phyloP scores from a whole-genome alignment of 2,888 invertebrate species.

The Stenichneumon culpator region DNA sequence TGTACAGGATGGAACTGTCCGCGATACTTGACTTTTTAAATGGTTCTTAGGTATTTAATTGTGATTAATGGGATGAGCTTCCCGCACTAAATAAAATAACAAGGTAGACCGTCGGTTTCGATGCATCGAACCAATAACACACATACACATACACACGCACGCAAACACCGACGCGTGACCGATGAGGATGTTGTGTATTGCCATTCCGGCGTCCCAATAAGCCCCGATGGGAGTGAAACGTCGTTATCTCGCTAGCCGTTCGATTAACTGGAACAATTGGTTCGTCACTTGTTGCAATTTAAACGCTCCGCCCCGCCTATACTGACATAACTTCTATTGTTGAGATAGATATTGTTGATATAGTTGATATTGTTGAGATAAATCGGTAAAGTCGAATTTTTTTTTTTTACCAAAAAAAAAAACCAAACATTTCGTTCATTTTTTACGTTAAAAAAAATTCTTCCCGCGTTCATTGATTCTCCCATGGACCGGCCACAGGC shows the following conservation, averaged over 20 bases:
- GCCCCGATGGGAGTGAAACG: slow-evolving; percentile 64
- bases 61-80: neutral
- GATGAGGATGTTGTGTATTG: slow-evolving; percentile 15
- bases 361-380: slow-evolving; percentile 73
- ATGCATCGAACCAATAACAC: slow-evolving; percentile 3
- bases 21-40: slow-evolving; percentile 1
- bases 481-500: no score
- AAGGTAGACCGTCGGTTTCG: slow-evolving; percentile 20
- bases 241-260: slow-evolving; percentile 72
- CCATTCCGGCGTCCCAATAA: slow-evolving; percentile 54
- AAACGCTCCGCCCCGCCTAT: slow-evolving; percentile 70
- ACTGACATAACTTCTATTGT: slow-evolving; percentile 76
- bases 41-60: slow-evolving; percentile 19
- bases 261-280: slow-evolving; percentile 79
- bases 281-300: slow-evolving; percentile 78
- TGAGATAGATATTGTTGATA: no score
- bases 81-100: neutral
- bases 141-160: slow-evolving; percentile 9
- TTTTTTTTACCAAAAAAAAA: neutral
- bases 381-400: neutral
- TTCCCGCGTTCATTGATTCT: no score
- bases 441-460: no score
- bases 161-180: neutral
- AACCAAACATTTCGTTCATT: neutral
- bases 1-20: slow-evolving; percentile 21